phyloP scores from a whole-genome alignment of 2,888 invertebrate species.

The Sympetrum striolatum region DNA sequence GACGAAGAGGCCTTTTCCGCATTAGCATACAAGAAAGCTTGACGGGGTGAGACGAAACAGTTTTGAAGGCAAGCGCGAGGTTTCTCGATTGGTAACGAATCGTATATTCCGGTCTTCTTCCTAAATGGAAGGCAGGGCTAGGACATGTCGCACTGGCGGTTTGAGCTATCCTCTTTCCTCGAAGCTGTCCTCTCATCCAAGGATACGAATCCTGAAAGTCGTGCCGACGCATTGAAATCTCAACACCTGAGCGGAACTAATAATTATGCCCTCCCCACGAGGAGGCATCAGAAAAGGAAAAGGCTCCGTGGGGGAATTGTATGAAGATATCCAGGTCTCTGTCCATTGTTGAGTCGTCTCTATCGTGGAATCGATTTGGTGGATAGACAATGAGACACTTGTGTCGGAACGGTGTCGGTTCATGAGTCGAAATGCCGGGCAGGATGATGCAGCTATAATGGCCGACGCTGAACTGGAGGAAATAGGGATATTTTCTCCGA shows the following conservation, averaged over 20 bases:
- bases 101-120: neutral
- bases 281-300: neutral
- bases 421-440: neutral
- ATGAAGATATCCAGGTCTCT: neutral
- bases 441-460: no score
- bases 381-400: neutral
- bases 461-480: no score
- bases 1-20: neutral
- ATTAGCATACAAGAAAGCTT: neutral
- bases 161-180: neutral
- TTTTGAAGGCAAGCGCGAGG: neutral
- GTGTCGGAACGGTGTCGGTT: neutral
- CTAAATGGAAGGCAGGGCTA: neutral
- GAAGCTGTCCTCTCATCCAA: neutral
- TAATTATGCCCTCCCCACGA: neutral
- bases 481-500: no score
- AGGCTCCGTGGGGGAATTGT: neutral
- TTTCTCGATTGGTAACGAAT: neutral
- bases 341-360: neutral
- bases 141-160: neutral
- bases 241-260: neutral
- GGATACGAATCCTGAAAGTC: neutral
- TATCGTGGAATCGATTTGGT: neutral
- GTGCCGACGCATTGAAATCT: neutral
- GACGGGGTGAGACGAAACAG: conserved; percentile 9